These are phyloP conservation scores for Diabrotica undecimpunctata DNA, from an alignment of 1,140 invertebrate species.

Conservation along the genomic window DNA sequence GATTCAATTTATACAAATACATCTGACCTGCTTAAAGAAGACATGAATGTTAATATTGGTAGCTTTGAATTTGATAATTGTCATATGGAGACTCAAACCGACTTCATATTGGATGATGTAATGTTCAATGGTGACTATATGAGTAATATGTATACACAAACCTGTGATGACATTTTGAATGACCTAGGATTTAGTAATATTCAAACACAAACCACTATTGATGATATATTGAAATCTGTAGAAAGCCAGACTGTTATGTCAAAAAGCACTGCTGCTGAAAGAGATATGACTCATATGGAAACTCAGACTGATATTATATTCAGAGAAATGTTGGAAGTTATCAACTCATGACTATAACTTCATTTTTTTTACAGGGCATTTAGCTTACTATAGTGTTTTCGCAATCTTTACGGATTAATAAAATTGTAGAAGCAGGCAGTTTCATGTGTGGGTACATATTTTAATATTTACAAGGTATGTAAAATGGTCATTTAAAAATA, in stretches of 20 bases:
- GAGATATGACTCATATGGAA: conserved; percentile 40
- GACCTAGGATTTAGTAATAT: conserved; percentile 56
- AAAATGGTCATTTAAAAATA: too few relatives aligned
- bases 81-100: conserved; percentile 58
- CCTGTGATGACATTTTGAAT: conserved; percentile 54
- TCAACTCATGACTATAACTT: conserved; percentile 44
- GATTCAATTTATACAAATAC: conserved; percentile 36
- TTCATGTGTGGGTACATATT: too few relatives aligned
- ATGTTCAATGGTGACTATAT: conserved; percentile 48
- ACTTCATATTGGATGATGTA: conserved; percentile 47
- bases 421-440: too few relatives aligned
- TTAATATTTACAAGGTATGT: too few relatives aligned
- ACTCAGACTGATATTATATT: conserved; percentile 45
- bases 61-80: conserved; percentile 49
- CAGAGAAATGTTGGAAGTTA: conserved; percentile 42
- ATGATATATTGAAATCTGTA: conserved; percentile 42
- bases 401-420: too few relatives aligned
- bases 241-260: conserved; percentile 45
- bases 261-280: conserved; percentile 24
- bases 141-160: conserved; percentile 58
- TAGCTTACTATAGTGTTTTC: too few relatives aligned
- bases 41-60: conserved; percentile 35
- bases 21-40: conserved; percentile 32
- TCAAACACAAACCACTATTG: conserved; percentile 56
- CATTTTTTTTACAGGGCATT: background rate